A percentile compares a stretch with the other conserved stretches of the same genome.
Conservation (phyloP, 2,888 invertebrate species). For the Leptopilina syphax region DNA sequence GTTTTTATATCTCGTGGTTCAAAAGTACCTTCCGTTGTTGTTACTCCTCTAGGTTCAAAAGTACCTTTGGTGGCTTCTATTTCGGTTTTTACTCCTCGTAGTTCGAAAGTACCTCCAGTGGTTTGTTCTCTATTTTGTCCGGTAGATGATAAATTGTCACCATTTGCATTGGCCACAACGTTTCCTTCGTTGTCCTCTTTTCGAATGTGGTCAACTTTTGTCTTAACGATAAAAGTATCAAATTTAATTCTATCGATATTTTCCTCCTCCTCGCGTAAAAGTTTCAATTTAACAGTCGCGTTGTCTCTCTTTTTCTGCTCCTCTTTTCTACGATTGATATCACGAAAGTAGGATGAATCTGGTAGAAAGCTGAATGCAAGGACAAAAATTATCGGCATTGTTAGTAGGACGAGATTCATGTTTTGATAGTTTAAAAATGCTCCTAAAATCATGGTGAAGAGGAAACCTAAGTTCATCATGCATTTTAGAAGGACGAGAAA, state of each 20-base stretch:
- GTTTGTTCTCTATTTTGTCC: not conserved
- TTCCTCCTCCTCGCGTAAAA: not conserved
- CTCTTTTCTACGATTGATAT: not conserved
- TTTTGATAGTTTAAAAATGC: constrained; percentile 29
- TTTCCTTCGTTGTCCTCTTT: too few relatives aligned
- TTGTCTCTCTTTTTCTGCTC: not conserved
- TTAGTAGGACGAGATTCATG: constrained; percentile 11
- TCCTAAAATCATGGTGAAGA: constrained; percentile 13
- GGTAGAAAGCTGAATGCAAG: constrained; percentile 42
- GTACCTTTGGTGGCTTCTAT: too few relatives aligned
- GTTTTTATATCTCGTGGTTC: too few relatives aligned
- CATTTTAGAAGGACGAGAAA: constrained; percentile 14
- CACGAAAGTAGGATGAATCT: constrained; percentile 39
- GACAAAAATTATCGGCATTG: constrained; percentile 24
- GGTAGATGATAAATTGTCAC: not conserved
- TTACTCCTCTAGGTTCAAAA: too few relatives aligned
- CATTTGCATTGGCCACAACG: too few relatives aligned
- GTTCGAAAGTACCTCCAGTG: too few relatives aligned
- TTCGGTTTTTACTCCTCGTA: too few relatives aligned
- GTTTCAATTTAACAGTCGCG: not conserved
- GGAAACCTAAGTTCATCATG: constrained; percentile 6
- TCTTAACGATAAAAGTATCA: too few relatives aligned
- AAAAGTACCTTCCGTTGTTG: too few relatives aligned
- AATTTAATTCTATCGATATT: not conserved
- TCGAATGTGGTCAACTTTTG: too few relatives aligned